phyloP scores from a whole-genome alignment of 2,113 vertebrate genomes.

The Nibea coibor region DNA sequence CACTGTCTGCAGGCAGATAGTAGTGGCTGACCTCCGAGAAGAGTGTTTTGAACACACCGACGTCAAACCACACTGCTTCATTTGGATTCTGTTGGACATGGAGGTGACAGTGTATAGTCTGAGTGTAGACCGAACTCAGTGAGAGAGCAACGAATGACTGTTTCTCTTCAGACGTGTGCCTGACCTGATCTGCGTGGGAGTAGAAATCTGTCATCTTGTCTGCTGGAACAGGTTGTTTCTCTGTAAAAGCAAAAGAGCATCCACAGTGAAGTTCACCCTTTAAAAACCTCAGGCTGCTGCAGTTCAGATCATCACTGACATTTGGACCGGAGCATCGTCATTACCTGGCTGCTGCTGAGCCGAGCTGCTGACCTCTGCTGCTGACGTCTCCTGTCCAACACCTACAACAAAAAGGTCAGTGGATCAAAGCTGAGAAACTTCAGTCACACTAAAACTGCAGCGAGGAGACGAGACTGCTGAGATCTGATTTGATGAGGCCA shows the following conservation, averaged over 20 bases:
- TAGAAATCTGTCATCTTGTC: constrained; percentile 15
- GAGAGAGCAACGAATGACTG: accelerated
- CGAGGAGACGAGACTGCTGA: background rate
- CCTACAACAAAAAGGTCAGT: constrained; percentile 25
- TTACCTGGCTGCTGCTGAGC: constrained; percentile 57
- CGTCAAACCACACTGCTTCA: constrained; percentile 89
- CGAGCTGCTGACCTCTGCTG: constrained; percentile 21
- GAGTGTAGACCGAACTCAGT: background rate
- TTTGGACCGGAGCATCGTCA: background rate
- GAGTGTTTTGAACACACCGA: constrained; percentile 93
- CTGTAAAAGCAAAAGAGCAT: constrained; percentile 17
- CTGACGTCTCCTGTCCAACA: constrained; percentile 15
- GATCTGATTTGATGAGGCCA: background rate
- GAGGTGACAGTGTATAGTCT: background rate
- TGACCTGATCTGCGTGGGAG: constrained; percentile 52
- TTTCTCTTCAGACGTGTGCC: background rate
- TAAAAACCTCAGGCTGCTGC: background rate
- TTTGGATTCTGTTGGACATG: constrained; percentile 35
- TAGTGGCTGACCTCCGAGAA: constrained; percentile 92
- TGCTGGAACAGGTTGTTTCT: background rate
- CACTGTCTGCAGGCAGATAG: constrained; percentile 86
- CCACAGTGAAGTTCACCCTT: background rate
- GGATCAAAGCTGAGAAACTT: background rate
- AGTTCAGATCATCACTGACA: background rate
- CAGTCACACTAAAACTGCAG: background rate